phyloP scores from a whole-genome alignment of 2,113 vertebrate species.

The Eurystomus gularis region DNA sequence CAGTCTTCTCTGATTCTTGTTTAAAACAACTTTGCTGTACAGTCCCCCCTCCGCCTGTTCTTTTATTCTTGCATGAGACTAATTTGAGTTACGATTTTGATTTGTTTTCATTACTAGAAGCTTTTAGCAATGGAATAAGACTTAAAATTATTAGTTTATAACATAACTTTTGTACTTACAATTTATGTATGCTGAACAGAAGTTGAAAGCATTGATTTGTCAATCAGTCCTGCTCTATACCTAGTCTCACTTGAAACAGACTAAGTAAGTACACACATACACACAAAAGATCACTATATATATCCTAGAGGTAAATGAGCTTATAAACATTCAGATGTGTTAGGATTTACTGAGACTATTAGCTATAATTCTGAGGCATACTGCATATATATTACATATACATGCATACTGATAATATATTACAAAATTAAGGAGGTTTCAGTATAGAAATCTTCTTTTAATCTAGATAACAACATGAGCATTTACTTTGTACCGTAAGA shows the following conservation, averaged over 20 bases:
- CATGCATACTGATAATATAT: not conserved
- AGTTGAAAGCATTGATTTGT: slow-evolving; percentile 71
- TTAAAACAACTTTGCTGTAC: slow-evolving; percentile 44
- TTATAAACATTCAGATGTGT: slow-evolving; percentile 56
- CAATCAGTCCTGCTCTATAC: slow-evolving; percentile 55
- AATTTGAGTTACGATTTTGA: slow-evolving; percentile 63
- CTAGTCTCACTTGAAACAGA: slow-evolving; percentile 53
- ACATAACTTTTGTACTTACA: slow-evolving; percentile 56
- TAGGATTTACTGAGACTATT: slow-evolving; percentile 53
- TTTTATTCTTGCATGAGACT: slow-evolving; percentile 31
- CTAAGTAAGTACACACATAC: slow-evolving; percentile 25
- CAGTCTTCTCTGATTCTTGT: slow-evolving; percentile 20
- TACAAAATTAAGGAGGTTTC: slow-evolving; percentile 40
- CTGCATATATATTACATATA: too few species aligned
- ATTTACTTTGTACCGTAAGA: not conserved
- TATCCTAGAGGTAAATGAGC: slow-evolving; percentile 52
- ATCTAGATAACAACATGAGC: not conserved
- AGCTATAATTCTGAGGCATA: slow-evolving; percentile 32
- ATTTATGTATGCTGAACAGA: slow-evolving; percentile 49
- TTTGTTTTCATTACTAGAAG: slow-evolving; percentile 66
- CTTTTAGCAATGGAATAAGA: slow-evolving; percentile 64
- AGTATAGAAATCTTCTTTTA: not conserved
- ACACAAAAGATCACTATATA: not conserved
- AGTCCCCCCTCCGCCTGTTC: slow-evolving; percentile 10
- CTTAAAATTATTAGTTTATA: slow-evolving; percentile 64